Percentiles rank a stretch among this genome's conserved stretches.
Conservation (phyloP, 2,797 vertebrate species). For the Kryptolebias ocellatus region DNA sequence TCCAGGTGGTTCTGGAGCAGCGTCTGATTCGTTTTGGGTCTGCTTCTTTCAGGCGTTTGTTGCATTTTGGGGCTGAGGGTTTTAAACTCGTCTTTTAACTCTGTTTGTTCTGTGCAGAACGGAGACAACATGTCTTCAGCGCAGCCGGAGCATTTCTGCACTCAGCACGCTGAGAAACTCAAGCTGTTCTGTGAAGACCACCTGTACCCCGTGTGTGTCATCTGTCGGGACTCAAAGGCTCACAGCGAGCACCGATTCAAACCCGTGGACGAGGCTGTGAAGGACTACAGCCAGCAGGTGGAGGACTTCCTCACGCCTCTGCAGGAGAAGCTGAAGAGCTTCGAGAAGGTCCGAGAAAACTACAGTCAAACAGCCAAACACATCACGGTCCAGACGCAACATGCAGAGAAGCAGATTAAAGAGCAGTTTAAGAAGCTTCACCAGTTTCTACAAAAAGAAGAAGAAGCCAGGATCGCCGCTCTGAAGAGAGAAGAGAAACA, state of each 20-base stretch:
- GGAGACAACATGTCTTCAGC: background rate
- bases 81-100: background rate
- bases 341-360: background rate
- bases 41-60: no score
- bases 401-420: conserved; percentile 15
- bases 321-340: conserved; percentile 5
- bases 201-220: conserved; percentile 9
- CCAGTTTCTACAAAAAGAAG: conserved; percentile 23
- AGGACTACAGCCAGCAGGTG: conserved; percentile 4
- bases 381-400: conserved; percentile 5
- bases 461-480: conserved; percentile 7
- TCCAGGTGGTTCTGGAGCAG: no score
- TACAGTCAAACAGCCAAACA: conserved; percentile 2
- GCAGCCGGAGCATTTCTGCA: background rate
- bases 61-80: no score
- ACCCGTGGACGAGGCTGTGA: conserved; percentile 7
- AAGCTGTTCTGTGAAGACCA: conserved; percentile 31
- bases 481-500: conserved; percentile 16
- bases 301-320: conserved; percentile 2
- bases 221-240: conserved; percentile 19
- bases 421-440: background rate
- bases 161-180: conserved; percentile 19
- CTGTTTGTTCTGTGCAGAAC: background rate
- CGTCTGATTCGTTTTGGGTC: no score
- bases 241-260: conserved; percentile 15